Base-by-base conservation (phyloP, 2,888 invertebrate species). In the Agrotis exclamationis region DNA sequence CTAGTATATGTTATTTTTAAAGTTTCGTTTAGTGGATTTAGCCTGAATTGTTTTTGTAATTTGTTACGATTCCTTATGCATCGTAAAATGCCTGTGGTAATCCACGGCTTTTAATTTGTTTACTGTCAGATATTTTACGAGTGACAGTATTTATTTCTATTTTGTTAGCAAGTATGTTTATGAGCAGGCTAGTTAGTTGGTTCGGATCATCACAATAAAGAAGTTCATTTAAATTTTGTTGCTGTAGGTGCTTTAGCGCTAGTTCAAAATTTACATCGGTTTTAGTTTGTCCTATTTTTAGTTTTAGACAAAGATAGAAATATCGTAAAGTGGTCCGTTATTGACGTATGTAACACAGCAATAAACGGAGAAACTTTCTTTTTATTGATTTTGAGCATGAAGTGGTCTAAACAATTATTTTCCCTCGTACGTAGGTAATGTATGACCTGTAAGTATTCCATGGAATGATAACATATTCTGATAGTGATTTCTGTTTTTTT, bases 371-470 rank as follows among this genome's bases (percentile, higher is more conserved):
- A 44, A 11, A 11, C 18, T 11, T 58, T 70, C 24, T 24, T 22
- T 51, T 33, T 65, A 3, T 70, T 58, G 13, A 60, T 22, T 53
- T 70, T 74, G 0, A 74, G 2, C 69, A 69, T 64, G 44, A 73
- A 69, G 16, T 73, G 73, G 20, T 73, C 69, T 13, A 69, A 50
- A 45, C 64, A 73, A 6, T 54, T 44, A 7, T 7, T 11, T 14
- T 63, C 24, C n/a, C 72, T 58, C 1, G 68, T 76, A 16, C 1
- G 68, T 76, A 16, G 74, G 56, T 53, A 72, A 6, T 3, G 18
- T 56, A 50, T 78, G 69, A 0, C 75, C 78, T 20, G 72, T 59
- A 2, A 75, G 53, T 11, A 63, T 63, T 20, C 69, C 69, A 0
- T 72, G 48, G 9, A 28, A 20, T 1, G 77, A 60, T 11, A 78